A percentile compares a stretch with the other conserved stretches of the same genome.
phyloP scores from a whole-genome alignment of 2,888 invertebrate genomes.

The Galerucella nymphaeae region DNA sequence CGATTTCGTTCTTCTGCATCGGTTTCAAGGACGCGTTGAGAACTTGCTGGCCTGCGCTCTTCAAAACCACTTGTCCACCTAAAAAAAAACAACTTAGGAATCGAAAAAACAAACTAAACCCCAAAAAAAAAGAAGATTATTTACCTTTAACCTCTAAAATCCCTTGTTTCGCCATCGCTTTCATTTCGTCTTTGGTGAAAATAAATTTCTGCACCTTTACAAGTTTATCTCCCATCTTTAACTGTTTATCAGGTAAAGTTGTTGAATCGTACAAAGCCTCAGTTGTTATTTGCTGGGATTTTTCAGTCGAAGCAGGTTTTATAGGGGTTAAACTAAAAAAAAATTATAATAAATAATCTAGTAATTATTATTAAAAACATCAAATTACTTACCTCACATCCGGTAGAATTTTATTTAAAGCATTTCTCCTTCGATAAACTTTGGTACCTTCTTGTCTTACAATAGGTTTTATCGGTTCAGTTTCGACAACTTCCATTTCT shows the following conservation, averaged over 20 bases:
- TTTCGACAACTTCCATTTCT: slow-evolving; percentile 33
- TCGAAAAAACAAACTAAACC: background rate
- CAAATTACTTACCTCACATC: slow-evolving; percentile 15
- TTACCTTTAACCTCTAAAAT: slow-evolving; percentile 48
- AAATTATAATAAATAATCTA: background rate
- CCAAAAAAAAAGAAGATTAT: background rate
- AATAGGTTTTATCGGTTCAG: slow-evolving; percentile 61
- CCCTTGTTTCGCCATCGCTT: slow-evolving; percentile 73
- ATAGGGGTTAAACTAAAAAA: background rate
- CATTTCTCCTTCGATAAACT: slow-evolving; percentile 51
- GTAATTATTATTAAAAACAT: background rate
- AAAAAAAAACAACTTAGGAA: background rate
- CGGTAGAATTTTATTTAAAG: slow-evolving; percentile 25
- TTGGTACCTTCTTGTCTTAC: slow-evolving; percentile 63
- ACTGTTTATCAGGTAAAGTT: background rate
- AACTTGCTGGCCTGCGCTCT: slow-evolving; percentile 47
- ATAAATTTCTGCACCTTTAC: slow-evolving; percentile 75
- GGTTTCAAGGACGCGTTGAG: slow-evolving; percentile 51
- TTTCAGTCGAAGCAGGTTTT: background rate
- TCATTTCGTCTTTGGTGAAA: slow-evolving; percentile 75
- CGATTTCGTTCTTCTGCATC: slow-evolving; percentile 49
- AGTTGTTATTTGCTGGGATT: background rate
- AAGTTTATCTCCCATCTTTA: slow-evolving; percentile 71
- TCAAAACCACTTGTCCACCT: slow-evolving; percentile 50
- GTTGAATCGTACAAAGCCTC: background rate